These are phyloP conservation scores for Lepus americanus DNA, from an alignment of 2,113 vertebrate species.

Conservation along the genomic window DNA sequence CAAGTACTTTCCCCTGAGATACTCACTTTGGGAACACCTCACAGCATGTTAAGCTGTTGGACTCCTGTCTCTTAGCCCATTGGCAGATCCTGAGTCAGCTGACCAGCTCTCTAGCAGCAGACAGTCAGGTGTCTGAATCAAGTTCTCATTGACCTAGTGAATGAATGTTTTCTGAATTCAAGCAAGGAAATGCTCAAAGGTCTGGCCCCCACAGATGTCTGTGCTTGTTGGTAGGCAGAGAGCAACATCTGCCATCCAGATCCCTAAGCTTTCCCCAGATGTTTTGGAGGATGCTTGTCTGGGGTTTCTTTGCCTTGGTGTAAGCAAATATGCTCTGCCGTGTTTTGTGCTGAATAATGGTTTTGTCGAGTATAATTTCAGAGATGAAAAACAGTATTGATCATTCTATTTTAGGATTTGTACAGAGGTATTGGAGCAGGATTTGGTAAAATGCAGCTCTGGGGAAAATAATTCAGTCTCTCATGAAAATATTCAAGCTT, in stretches of 20 bases:
- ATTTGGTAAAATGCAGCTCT: constrained; percentile 63
- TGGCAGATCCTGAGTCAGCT: background rate
- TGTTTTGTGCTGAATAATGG: constrained; percentile 74
- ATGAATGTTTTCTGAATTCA: background rate
- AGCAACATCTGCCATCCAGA: background rate
- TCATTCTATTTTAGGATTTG: constrained; percentile 82
- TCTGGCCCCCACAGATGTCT: background rate
- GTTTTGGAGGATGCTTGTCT: background rate
- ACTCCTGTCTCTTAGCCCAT: background rate
- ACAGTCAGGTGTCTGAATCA: background rate
- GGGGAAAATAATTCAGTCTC: constrained; percentile 61
- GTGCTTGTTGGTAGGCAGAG: background rate
- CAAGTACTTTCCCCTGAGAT: background rate
- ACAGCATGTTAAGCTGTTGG: background rate
- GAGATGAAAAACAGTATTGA: constrained; percentile 76
- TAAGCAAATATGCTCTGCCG: constrained; percentile 63
- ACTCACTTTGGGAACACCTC: background rate
- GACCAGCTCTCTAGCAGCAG: background rate
- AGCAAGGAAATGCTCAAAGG: background rate
- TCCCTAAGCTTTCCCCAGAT: background rate
- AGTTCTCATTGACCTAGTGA: background rate
- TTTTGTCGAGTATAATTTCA: constrained; percentile 69
- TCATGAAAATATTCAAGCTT: background rate
- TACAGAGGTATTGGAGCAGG: constrained; percentile 63
- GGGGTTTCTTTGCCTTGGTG: background rate